Evolutionary conservation across 2,113 vertebrate species (phyloP).

Genomic region (Sinocyclocheilus rhinocerous): DNA sequence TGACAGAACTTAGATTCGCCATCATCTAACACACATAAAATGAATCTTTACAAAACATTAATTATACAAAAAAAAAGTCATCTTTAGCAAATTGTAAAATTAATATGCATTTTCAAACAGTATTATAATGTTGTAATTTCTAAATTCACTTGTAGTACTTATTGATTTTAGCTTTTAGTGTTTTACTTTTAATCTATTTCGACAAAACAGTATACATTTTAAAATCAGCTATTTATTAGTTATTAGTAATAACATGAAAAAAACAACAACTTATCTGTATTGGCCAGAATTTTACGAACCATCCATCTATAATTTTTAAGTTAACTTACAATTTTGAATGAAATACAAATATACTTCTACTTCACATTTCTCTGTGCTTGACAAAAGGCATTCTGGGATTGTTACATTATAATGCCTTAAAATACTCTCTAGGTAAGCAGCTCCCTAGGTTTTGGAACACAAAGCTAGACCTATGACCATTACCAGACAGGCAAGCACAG

Average conservation of each 20-base stretch:
- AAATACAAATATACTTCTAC: background rate
- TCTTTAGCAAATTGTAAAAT: background rate
- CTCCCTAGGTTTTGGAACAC: background rate
- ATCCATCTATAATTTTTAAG: background rate
- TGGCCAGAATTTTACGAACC: background rate
- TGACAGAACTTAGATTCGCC: background rate
- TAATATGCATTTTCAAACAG: background rate
- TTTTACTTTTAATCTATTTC: too few relatives aligned
- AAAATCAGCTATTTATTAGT: background rate
- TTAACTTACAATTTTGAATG: background rate
- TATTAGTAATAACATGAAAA: background rate
- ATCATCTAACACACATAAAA: background rate
- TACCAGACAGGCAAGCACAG: slow-evolving; percentile 11
- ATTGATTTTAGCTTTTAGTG: too few relatives aligned
- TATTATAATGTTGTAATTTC: background rate
- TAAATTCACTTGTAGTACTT: too few relatives aligned
- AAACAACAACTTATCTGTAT: background rate
- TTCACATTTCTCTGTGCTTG: background rate
- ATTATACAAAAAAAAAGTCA: background rate
- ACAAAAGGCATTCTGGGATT: background rate
- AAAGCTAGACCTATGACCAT: background rate
- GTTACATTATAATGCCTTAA: background rate
- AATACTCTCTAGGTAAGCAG: background rate
- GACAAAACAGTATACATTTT: too few relatives aligned
- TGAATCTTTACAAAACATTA: background rate